Evolutionary conservation across 2,113 vertebrate genomes (phyloP).

Genomic region (Eulemur macaco): DNA sequence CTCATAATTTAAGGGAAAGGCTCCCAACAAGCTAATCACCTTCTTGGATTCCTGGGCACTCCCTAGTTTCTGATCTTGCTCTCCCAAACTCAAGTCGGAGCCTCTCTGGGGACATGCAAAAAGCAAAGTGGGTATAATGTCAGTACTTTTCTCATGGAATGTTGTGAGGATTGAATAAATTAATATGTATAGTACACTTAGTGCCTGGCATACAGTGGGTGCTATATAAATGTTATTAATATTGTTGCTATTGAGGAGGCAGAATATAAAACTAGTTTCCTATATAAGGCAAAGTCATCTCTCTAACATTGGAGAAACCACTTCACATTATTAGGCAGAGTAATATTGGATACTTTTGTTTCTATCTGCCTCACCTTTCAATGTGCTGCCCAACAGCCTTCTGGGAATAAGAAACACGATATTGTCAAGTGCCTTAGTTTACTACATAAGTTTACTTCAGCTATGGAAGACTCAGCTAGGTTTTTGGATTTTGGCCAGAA

Average conservation of each 20-base stretch:
- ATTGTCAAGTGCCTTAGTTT: background rate
- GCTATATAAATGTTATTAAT: background rate
- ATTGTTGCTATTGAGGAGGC: background rate
- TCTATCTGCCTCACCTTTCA: background rate
- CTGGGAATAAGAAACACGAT: background rate
- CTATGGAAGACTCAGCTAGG: background rate
- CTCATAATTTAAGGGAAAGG: background rate
- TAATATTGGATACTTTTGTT: background rate
- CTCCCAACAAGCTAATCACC: background rate
- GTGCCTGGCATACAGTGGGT: background rate
- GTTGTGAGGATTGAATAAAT: background rate
- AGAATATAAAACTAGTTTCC: background rate
- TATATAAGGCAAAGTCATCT: background rate
- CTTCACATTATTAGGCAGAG: background rate
- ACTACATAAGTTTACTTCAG: background rate
- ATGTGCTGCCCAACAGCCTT: background rate
- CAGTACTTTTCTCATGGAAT: background rate
- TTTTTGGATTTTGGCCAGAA: background rate
- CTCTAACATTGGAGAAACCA: background rate
- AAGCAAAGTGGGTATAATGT: background rate
- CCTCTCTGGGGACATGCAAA: background rate
- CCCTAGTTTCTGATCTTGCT: background rate
- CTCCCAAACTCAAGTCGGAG: background rate
- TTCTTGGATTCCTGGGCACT: background rate
- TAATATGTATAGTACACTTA: background rate